phyloP scores from a whole-genome alignment of 2,797 vertebrate genomes.

The Paguma larvata region DNA sequence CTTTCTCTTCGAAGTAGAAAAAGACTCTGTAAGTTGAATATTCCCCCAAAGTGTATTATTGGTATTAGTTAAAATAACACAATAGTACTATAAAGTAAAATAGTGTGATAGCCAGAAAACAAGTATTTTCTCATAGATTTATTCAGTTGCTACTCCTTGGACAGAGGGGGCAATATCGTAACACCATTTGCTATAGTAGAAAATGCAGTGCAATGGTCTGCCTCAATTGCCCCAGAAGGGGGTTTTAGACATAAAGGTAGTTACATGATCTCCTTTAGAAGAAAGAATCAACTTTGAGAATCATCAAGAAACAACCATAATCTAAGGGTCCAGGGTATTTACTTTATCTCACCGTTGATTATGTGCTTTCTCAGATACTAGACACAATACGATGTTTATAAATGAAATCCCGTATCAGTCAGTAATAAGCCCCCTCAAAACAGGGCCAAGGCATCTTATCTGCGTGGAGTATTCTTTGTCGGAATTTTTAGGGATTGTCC shows the following conservation, averaged over 20 bases:
- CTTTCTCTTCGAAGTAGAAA: background rate
- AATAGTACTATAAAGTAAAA: background rate
- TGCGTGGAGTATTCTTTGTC: background rate
- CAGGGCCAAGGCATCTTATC: background rate
- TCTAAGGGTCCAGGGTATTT: background rate
- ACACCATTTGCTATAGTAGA: background rate
- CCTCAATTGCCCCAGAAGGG: background rate
- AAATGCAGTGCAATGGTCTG: background rate
- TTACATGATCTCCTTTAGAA: background rate
- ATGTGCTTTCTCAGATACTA: background rate
- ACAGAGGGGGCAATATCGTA: background rate
- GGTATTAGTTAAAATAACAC: background rate
- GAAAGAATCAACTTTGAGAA: background rate
- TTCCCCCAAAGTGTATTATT: background rate
- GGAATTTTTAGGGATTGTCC: background rate
- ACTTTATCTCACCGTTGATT: background rate
- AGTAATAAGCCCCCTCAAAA: background rate
- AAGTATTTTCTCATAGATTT: background rate
- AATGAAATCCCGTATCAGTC: slow-evolving; percentile 6
- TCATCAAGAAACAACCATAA: background rate
- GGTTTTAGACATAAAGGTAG: background rate
- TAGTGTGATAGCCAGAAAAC: background rate
- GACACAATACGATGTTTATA: background rate
- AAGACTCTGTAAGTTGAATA: background rate
- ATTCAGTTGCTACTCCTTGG: background rate